Evolutionary conservation across 2,888 invertebrate genomes (phyloP).

Genomic region (Thalpophila matura): DNA sequence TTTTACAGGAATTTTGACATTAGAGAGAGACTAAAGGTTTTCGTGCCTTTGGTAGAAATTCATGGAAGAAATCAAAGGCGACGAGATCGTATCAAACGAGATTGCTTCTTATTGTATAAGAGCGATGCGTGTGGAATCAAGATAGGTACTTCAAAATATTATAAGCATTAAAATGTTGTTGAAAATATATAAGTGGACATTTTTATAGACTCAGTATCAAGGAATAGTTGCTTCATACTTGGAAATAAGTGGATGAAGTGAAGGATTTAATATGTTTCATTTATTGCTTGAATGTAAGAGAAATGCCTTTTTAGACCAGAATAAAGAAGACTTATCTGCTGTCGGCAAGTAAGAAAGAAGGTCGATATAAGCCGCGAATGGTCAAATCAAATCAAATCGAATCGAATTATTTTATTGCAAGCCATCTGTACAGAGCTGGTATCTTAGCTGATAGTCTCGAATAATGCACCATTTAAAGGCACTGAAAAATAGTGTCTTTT

Average conservation of each 20-base stretch:
- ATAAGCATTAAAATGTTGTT: slow-evolving; percentile 26
- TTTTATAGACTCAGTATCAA: slow-evolving; percentile 5
- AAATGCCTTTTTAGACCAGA: not conserved
- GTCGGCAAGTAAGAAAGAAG: too few relatives aligned
- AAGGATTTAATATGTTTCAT: not conserved
- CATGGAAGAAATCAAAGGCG: slow-evolving; percentile 22
- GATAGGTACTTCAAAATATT: slow-evolving; percentile 15
- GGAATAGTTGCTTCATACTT: slow-evolving; percentile 10
- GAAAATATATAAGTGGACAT: not conserved
- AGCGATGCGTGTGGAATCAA: slow-evolving; percentile 7
- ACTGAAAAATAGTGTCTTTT: too few relatives aligned
- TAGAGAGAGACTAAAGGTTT: slow-evolving; percentile 6
- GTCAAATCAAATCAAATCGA: too few relatives aligned
- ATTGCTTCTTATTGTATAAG: slow-evolving; percentile 10
- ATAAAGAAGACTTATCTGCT: not conserved
- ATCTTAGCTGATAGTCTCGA: too few relatives aligned
- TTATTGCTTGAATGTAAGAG: not conserved
- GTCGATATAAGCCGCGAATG: too few relatives aligned
- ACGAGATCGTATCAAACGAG: slow-evolving; percentile 18
- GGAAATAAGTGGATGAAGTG: too few relatives aligned
- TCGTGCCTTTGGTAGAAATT: not conserved
- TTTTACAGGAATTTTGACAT: slow-evolving; percentile 45
- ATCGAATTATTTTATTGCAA: too few relatives aligned
- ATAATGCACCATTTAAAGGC: too few relatives aligned
- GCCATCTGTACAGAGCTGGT: too few relatives aligned